Base-by-base conservation (phyloP, 2,797 vertebrate species). In the Acrossocheilus wenchowensis region DNA sequence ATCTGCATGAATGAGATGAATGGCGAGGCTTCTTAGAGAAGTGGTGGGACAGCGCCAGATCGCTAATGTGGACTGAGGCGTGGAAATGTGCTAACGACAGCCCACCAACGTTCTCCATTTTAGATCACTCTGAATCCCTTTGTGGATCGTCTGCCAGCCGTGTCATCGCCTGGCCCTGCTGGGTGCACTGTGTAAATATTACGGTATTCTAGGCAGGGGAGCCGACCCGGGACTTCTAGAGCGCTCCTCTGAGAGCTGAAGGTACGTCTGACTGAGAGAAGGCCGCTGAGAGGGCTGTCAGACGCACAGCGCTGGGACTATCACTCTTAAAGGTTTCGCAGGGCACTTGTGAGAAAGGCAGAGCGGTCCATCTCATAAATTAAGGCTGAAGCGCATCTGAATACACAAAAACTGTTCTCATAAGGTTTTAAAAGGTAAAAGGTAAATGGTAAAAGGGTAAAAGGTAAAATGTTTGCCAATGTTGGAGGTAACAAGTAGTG, bases 1-100 rank as follows among this genome's bases (percentile, higher is more conserved):
- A 68, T 84, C 60, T 66, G 43, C 9, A 78, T 78, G 83, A 68
- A 54, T 69, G 64, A 69, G 72, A 86, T 74, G 45, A 68, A 88
- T 73, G 39, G 78, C 0, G 14, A 39, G 45, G 43, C 48, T 77
- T 52, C 39, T 68, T 23, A 30, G 19, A 71, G 30, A 73, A 79
- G 43, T 23, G 45, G 45, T 79, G 52, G 60, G 43, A 45, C 17
- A 48, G 43, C 2, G 82, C 60, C 73, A 84, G 83, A 54, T 50
- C 43, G 12, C 62, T 68, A 66, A 78, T 52, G 34, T 57, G 71
- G 71, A 83, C 15, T 74, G 82, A 62, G 17, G 50, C n/a, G 43
- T 77, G 60, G 48, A 68, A 78, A 66, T 66, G 71, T 52, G 26
- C 21, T 52, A 84, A 50, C 43, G 12, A 68, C 60, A 52, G 36